Evolutionary conservation across 2,888 invertebrate species (phyloP).

Genomic region (Sminthurides aquaticus): DNA sequence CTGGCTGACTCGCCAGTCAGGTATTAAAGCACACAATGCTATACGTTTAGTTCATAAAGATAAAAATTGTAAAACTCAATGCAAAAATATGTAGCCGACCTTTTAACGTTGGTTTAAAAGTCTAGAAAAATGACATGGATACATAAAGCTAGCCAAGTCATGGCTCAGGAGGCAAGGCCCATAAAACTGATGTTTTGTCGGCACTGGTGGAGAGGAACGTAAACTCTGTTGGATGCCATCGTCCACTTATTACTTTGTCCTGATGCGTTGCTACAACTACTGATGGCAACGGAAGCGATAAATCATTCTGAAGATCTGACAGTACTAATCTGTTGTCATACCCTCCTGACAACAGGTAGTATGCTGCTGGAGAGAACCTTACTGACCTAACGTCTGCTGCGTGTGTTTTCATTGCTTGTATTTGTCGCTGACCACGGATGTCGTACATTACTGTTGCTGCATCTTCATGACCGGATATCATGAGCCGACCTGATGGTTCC

Average conservation of each 20-base stretch:
- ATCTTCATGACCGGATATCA: slow-evolving; percentile 96
- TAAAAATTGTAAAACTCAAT: no score
- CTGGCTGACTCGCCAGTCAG: no score
- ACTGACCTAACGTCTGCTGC: slow-evolving; percentile 87
- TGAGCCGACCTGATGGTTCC: slow-evolving; percentile 86
- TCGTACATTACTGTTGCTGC: slow-evolving; percentile 87
- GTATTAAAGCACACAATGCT: no score
- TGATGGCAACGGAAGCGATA: slow-evolving; percentile 86
- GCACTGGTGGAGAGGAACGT: slow-evolving; percentile 97
- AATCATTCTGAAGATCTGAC: slow-evolving; percentile 93
- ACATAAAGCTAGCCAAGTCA: no score
- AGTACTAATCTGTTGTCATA: slow-evolving; percentile 91
- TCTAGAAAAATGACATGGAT: no score
- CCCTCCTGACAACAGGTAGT: slow-evolving; percentile 89
- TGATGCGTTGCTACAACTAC: slow-evolving; percentile 93
- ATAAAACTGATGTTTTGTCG: slow-evolving; percentile 89
- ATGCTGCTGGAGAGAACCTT: slow-evolving; percentile 93
- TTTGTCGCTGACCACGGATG: slow-evolving; percentile 80
- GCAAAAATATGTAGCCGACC: no score
- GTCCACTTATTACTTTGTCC: slow-evolving; percentile 95
- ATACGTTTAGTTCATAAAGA: no score
- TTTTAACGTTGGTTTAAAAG: no score
- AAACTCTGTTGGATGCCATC: slow-evolving; percentile 98
- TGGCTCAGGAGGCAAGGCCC: slow-evolving; percentile 77
- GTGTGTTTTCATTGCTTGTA: slow-evolving; percentile 93